These are phyloP conservation scores for Bilobella aurantiaca DNA, from an alignment of 1,140 invertebrate genomes.

Conservation along the genomic window DNA sequence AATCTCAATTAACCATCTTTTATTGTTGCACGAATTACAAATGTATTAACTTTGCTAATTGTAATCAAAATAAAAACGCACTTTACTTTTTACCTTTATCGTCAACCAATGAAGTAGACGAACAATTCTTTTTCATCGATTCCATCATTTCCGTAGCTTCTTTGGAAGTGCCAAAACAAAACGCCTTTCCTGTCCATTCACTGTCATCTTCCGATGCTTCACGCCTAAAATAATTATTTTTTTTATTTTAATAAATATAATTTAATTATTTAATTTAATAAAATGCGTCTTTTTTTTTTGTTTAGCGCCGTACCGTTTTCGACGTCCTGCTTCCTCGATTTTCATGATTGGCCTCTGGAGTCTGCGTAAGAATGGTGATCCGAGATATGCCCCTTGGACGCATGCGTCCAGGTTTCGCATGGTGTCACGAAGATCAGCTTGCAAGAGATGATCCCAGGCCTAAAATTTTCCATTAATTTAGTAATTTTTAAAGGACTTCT, in stretches of 20 bases:
- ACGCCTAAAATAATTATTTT: background rate
- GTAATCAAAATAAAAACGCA: too few species aligned
- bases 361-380: slow-evolving; percentile 19
- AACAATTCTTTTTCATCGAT: background rate
- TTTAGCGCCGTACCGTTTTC: slow-evolving; percentile 4
- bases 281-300: background rate
- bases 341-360: slow-evolving; percentile 13
- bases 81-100: too few species aligned
- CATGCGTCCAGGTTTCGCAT: slow-evolving; percentile 25
- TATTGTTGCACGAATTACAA: too few species aligned
- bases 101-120: too few species aligned
- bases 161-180: background rate
- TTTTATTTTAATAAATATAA: background rate
- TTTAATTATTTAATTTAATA: background rate
- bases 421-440: slow-evolving; percentile 1
- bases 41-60: too few species aligned
- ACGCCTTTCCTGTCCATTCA: background rate
- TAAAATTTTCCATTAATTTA: too few species aligned
- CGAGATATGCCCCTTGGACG: slow-evolving; percentile 23
- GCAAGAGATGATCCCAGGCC: background rate
- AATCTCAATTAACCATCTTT: too few species aligned
- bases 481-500: too few species aligned
- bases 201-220: background rate
- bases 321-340: background rate
- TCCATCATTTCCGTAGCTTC: background rate